Percentiles rank a stretch among this genome's conserved stretches.
Conservation (phyloP, 1,140 invertebrate species). For the Drosophila arawakana region DNA sequence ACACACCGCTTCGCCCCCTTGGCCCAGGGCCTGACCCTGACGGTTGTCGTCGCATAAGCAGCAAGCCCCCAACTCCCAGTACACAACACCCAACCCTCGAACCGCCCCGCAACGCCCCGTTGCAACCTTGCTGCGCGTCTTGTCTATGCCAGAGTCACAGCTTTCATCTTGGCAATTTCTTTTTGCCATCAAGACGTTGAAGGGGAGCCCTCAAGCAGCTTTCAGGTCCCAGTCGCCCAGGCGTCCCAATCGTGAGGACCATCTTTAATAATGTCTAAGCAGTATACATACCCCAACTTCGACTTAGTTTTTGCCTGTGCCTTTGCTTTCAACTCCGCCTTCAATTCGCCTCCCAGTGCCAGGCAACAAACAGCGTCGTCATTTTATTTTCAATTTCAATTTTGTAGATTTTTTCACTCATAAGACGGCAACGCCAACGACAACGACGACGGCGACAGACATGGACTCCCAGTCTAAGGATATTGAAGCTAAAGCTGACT, state of each 20-base stretch:
- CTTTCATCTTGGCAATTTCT: conserved; percentile 82
- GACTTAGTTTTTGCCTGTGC: not conserved
- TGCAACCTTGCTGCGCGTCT: conserved; percentile 9
- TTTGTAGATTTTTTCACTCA: conserved; percentile 81
- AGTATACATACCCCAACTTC: conserved; percentile 27
- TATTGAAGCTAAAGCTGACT: not conserved
- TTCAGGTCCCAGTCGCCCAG: conserved; percentile 5
- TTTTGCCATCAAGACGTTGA: conserved; percentile 55
- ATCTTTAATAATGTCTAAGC: conserved; percentile 76
- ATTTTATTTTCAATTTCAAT: conserved; percentile 83
- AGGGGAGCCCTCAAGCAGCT: conserved; percentile 19
- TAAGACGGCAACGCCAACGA: conserved; percentile 48
- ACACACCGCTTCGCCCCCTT: conserved; percentile 51
- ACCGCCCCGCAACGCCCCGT: not conserved
- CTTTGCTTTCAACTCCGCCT: not conserved
- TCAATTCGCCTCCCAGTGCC: not conserved
- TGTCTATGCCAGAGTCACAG: conserved; percentile 55
- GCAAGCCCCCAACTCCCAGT: not conserved
- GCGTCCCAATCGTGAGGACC: conserved; percentile 51
- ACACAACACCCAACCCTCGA: not conserved
- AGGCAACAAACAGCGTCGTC: conserved; percentile 71
- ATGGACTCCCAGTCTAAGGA: conserved; percentile 15
- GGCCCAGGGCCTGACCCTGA: conserved; percentile 1
- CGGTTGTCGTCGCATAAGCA: conserved; percentile 6
- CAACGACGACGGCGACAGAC: conserved; percentile 27